Evolutionary conservation across 2,113 vertebrate species (phyloP), one percentile per base, ranked within the genome.

Genomic region (Alethe castanea): DNA sequence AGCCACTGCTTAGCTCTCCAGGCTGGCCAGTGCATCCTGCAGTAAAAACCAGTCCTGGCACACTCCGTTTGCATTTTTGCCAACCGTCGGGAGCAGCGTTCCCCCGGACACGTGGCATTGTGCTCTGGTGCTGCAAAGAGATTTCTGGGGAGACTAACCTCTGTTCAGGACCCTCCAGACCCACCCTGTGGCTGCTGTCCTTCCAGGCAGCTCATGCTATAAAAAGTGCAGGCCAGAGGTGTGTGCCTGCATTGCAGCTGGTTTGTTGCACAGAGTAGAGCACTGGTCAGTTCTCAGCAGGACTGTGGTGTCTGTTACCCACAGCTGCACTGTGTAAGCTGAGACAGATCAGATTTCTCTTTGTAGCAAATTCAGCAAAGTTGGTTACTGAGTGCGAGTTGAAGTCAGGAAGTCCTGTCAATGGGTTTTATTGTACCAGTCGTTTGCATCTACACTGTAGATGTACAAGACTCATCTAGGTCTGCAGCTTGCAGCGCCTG

Each of bases 31-130:
- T 1, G 33, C 29, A 42, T 88, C 83, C 77, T 92, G 83, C 80
- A 73, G 67, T 62, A 64, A 88, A 94, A 96, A 66, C 86, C 94
- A 91, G 80, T 81, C 82, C 94, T 97, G 95, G 92, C 92, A 86
- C 52, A 11, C 57, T 91, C 61, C 3, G 3, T 56, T 92, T 90
- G 70, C 80, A 0, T 44, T 86, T 93, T 70, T 94, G 95, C 88
- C 86, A 88, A 3, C 52, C 11, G 0, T 48, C 1, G 11, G 44
- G 76, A 96, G 28, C 40, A 74, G 70, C 0, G 4, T 35, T 77
- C 5, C 56, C 73, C 83, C 1, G 7, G 91, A 86, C 57, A 96
- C 94, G 95, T 96, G 95, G 96, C 95, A 60, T 3, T 53, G 66
- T 42, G 59, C 78, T 85, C 78, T 74, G 40, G 20, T 78, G 24